These are phyloP conservation scores for Adela reaumurella DNA, from an alignment of 2,888 invertebrate species.

Conservation along the genomic window DNA sequence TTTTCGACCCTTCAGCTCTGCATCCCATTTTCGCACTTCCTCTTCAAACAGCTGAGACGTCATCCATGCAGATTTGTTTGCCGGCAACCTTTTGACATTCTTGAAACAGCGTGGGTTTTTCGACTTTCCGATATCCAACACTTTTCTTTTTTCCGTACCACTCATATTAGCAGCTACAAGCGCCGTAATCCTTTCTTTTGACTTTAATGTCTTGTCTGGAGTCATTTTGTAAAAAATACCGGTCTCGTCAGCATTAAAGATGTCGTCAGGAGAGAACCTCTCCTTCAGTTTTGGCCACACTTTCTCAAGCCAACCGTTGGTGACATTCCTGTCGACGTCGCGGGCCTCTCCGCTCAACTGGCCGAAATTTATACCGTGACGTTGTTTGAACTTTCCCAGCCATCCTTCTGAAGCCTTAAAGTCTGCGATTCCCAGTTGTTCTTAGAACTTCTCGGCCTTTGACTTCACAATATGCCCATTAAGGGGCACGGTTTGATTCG, in stretches of 20 bases:
- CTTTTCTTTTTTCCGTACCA: slow-evolving; percentile 21
- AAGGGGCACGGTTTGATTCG: slow-evolving; percentile 17
- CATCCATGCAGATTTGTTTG: slow-evolving; percentile 19
- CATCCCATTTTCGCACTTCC: slow-evolving; percentile 15
- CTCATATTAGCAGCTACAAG: slow-evolving; percentile 20
- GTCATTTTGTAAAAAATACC: slow-evolving; percentile 19
- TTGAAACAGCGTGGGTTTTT: slow-evolving; percentile 21
- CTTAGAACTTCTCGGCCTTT: slow-evolving; percentile 14
- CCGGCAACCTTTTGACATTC: slow-evolving; percentile 18
- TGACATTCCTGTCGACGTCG: slow-evolving; percentile 4
- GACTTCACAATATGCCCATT: slow-evolving; percentile 15
- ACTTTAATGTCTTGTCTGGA: slow-evolving; percentile 17
- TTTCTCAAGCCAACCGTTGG: slow-evolving; percentile 14
- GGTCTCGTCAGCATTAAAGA: slow-evolving; percentile 18
- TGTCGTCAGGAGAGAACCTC: slow-evolving; percentile 15
- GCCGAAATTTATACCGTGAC: slow-evolving; percentile 6
- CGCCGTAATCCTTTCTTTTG: slow-evolving; percentile 19
- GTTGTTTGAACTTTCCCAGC: slow-evolving; percentile 17
- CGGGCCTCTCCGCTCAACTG: slow-evolving; percentile 5
- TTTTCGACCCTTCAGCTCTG: slow-evolving; percentile 15
- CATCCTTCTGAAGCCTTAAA: slow-evolving; percentile 19
- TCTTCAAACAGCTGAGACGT: slow-evolving; percentile 15
- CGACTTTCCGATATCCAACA: slow-evolving; percentile 20
- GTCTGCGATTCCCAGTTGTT: slow-evolving; percentile 14
- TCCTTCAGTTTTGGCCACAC: slow-evolving; percentile 15